phyloP scores from a whole-genome alignment of 1,140 invertebrate species.

The roundworm (Caenorhabditis elegans) region WBcel235 BX284606.5:5433001-5433500 shows the following conservation, averaged over 20 bases:
- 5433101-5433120: slow-evolving; percentile 35
- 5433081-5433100: not conserved
- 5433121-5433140: not conserved
- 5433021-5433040: slow-evolving; percentile 41
- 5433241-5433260: not conserved
- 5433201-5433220: slow-evolving; percentile 47
- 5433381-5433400: not conserved
- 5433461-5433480: slow-evolving; percentile 21
- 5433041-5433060: slow-evolving; percentile 36
- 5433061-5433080: not conserved
- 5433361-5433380: not conserved
- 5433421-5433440: slow-evolving; percentile 32
- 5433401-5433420: not conserved
- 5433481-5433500: not conserved
- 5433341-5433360: slow-evolving; percentile 42
- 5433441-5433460: slow-evolving; percentile 41
- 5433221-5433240: slow-evolving; percentile 43
- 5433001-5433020: not conserved
- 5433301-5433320: slow-evolving; percentile 41
- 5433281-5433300: slow-evolving; percentile 48
- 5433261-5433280: not conserved
- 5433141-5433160: not conserved
- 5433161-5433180: slow-evolving; percentile 44
- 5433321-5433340: slow-evolving; percentile 23
- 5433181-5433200: slow-evolving; percentile 38